phyloP scores from a whole-genome alignment of 2,797 vertebrate species.

The Cirrhinus mrigala region DNA sequence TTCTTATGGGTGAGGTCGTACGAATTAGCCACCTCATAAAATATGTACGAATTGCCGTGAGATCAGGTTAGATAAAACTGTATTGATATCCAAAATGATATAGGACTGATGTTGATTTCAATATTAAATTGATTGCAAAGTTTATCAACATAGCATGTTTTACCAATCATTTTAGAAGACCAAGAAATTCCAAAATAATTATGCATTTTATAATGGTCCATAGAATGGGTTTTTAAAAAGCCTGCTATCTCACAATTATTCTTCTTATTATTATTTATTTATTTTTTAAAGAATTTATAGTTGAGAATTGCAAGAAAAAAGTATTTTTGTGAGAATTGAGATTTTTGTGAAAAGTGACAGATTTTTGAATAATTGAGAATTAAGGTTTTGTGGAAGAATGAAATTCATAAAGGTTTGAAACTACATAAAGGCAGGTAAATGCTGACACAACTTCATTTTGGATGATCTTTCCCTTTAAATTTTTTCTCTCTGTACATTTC shows the following conservation, averaged over 20 bases:
- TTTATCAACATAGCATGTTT: constrained; percentile 11
- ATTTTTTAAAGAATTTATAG: no score
- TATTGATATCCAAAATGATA: neutral
- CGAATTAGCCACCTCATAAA: no score
- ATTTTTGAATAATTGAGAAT: neutral
- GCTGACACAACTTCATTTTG: neutral
- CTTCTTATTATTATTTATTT: no score
- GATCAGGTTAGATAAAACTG: no score
- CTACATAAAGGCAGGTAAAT: neutral
- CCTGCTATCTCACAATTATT: neutral
- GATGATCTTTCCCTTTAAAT: no score
- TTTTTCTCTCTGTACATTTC: neutral
- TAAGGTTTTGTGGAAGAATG: neutral
- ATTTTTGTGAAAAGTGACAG: no score
- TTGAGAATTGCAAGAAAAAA: neutral
- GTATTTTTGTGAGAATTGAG: neutral
- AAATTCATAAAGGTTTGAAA: neutral
- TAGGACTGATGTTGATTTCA: neutral
- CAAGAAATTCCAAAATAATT: neutral
- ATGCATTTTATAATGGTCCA: neutral
- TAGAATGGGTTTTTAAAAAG: no score
- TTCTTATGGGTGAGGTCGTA: no score
- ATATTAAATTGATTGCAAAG: constrained; percentile 8
- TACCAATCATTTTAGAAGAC: constrained; percentile 1
- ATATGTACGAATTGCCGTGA: no score